Percentiles rank a stretch among this genome's conserved stretches.
Evolutionary conservation across 2,888 invertebrate genomes (phyloP).

Genomic region (Yponomeuta cagnagella): DNA sequence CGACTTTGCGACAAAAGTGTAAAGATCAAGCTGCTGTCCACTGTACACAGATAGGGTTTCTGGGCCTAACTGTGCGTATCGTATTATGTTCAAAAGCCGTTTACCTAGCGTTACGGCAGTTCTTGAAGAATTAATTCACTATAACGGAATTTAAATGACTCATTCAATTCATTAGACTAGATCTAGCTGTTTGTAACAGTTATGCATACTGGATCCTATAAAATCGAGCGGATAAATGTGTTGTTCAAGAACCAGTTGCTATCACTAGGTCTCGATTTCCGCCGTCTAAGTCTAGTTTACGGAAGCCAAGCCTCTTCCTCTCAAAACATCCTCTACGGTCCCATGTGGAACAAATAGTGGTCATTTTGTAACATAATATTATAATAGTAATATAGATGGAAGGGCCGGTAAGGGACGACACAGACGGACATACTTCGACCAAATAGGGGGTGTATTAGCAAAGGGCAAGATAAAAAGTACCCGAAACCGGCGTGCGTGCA

Average conservation of each 20-base stretch:
- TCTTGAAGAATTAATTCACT: background rate
- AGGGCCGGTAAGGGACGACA: no score
- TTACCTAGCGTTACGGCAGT: background rate
- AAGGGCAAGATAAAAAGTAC: no score
- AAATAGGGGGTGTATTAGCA: no score
- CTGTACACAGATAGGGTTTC: background rate
- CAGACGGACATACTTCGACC: no score
- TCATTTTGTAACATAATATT: no score
- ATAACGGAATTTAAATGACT: background rate
- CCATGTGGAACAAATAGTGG: no score
- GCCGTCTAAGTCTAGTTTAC: background rate
- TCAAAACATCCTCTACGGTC: background rate
- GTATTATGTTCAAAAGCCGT: background rate
- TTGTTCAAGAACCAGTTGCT: background rate
- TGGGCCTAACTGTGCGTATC: background rate
- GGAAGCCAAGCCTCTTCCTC: background rate
- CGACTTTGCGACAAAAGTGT: no score
- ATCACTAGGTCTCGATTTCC: background rate
- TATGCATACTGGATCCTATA: background rate
- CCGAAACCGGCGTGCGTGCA: no score
- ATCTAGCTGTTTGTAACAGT: background rate
- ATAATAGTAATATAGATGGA: no score
- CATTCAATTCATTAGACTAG: background rate
- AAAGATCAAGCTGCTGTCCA: no score
- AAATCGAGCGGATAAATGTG: background rate